Evolutionary conservation across 2,888 invertebrate genomes (phyloP).

Genomic region (Empis livida): DNA sequence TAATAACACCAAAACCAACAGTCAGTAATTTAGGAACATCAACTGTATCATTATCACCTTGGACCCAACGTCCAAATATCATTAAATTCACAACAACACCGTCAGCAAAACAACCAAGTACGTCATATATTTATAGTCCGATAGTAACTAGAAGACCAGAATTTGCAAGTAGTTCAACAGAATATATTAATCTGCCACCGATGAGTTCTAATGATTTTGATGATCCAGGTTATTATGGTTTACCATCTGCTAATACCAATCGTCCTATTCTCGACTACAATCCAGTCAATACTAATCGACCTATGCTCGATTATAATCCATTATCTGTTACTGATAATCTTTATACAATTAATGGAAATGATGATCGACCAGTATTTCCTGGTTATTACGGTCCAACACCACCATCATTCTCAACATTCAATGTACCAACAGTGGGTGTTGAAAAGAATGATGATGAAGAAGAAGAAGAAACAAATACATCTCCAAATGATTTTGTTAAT

Average conservation of each 20-base stretch:
- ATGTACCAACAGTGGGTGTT: slow-evolving; percentile 23
- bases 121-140: slow-evolving; percentile 34
- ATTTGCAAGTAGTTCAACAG: slow-evolving; percentile 12
- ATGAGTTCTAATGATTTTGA: slow-evolving; percentile 32
- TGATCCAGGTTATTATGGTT: slow-evolving; percentile 33
- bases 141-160: slow-evolving; percentile 24
- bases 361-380: slow-evolving; percentile 31
- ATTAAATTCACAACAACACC: slow-evolving; percentile 8
- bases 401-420: slow-evolving; percentile 30
- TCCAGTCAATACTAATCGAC: slow-evolving; percentile 12
- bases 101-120: slow-evolving; percentile 29
- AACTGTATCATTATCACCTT: slow-evolving; percentile 4
- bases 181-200: slow-evolving; percentile 19
- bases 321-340: slow-evolving; percentile 16
- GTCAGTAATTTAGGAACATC: slow-evolving; percentile 22
- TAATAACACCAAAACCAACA: slow-evolving; percentile 57
- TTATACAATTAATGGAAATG: slow-evolving; percentile 21
- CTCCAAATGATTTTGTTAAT: slow-evolving; percentile 57
- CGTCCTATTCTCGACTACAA: slow-evolving; percentile 10
- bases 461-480: slow-evolving; percentile 46
- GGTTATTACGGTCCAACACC: slow-evolving; percentile 30
- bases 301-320: slow-evolving; percentile 4
- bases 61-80: slow-evolving; percentile 16
- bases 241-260: slow-evolving; percentile 6
- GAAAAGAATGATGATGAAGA: slow-evolving; percentile 24